Conservation (phyloP, 1,140 invertebrate genomes). For the Tachypleus tridentatus region DNA sequence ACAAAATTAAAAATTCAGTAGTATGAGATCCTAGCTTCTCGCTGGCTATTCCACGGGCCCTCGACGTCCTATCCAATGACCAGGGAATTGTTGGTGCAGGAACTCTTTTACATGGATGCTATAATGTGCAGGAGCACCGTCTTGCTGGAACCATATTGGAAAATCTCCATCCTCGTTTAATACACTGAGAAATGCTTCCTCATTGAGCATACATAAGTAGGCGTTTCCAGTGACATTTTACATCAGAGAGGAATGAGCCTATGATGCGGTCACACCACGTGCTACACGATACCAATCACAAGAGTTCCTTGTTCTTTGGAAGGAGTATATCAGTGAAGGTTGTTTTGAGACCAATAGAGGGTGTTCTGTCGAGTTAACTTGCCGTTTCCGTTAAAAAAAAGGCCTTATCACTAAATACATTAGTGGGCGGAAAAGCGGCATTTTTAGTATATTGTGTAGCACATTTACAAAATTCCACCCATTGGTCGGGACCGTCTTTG, state of each 20-base stretch:
- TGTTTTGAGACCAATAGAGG: background rate
- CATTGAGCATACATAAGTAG: slow-evolving; percentile 4
- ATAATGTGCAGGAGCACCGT: background rate
- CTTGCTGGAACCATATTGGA: slow-evolving; percentile 6
- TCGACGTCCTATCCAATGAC: background rate
- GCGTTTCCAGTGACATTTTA: background rate
- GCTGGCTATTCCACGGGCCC: background rate
- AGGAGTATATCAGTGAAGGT: background rate
- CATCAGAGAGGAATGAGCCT: background rate
- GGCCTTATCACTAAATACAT: background rate
- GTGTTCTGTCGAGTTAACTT: slow-evolving; percentile 1
- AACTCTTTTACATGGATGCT: background rate
- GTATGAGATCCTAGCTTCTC: slow-evolving; percentile 28
- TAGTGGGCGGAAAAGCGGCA: background rate
- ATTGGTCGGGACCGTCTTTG: background rate
- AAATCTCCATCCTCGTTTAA: slow-evolving; percentile 5
- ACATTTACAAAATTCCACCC: slow-evolving; percentile 1
- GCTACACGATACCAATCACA: slow-evolving; percentile 1
- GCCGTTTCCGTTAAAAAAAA: background rate
- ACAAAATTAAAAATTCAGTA: slow-evolving; percentile 34
- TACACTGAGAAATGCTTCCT: slow-evolving; percentile 1
- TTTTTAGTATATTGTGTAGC: background rate
- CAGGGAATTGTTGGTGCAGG: background rate
- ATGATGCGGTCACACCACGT: background rate
- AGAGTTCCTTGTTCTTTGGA: background rate